phyloP scores from a whole-genome alignment of 2,113 vertebrate genomes.

The Hucho hucho region DNA sequence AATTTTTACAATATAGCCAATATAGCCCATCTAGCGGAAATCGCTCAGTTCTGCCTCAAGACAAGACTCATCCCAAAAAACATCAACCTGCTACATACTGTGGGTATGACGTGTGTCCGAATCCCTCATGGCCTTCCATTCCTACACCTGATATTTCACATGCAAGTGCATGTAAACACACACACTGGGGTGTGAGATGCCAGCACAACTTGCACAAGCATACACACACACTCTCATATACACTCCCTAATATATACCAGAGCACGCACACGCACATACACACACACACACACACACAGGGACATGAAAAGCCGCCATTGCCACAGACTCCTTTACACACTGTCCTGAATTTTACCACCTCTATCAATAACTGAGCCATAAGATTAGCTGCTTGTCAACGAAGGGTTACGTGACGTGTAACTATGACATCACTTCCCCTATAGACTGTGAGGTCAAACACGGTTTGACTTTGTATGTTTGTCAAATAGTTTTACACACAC shows the following conservation, averaged over 20 bases:
- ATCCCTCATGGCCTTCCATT: slow-evolving; percentile 7
- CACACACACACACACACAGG: not conserved
- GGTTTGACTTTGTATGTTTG: no score
- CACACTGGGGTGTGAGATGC: slow-evolving; percentile 30
- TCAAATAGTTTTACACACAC: not conserved
- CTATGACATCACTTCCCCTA: not conserved
- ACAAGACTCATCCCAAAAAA: no score
- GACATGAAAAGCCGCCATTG: slow-evolving; percentile 7
- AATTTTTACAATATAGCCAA: no score
- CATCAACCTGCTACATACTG: not conserved
- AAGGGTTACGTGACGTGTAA: not conserved
- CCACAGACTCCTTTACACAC: slow-evolving; percentile 7
- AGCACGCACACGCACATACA: no score
- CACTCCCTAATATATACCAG: no score
- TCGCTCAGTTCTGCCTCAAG: no score
- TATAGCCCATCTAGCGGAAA: no score
- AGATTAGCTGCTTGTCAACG: not conserved
- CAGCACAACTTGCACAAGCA: not conserved
- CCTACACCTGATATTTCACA: slow-evolving; percentile 29
- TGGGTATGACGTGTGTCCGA: not conserved
- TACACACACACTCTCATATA: not conserved
- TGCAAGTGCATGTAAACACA: slow-evolving; percentile 24
- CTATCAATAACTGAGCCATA: not conserved
- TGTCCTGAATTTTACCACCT: slow-evolving; percentile 10
- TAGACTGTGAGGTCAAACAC: not conserved